Conservation (phyloP, 2,113 vertebrate genomes). For the Anhinga rufa region DNA sequence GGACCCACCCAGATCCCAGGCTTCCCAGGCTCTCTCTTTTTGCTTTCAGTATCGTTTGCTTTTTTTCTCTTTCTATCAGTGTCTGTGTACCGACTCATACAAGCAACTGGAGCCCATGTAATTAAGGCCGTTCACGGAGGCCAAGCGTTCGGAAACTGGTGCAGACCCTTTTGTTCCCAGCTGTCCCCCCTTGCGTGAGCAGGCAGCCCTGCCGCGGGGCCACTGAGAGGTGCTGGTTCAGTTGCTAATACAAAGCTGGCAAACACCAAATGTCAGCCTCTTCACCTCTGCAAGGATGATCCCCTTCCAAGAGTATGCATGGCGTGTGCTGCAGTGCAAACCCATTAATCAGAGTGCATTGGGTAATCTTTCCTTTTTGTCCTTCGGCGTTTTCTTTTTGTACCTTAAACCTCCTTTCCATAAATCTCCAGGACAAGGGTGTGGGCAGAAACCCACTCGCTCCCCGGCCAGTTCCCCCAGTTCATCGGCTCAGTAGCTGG, state of each 20-base stretch:
- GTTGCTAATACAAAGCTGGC: not conserved
- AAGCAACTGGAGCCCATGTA: rapidly evolving
- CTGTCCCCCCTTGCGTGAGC: rapidly evolving
- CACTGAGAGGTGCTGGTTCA: rapidly evolving
- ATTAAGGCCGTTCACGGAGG: not conserved
- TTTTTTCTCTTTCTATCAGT: not conserved
- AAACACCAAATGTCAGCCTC: not conserved
- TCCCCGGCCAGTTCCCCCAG: not conserved
- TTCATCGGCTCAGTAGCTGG: not conserved
- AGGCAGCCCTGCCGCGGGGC: not conserved
- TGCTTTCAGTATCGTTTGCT: not conserved
- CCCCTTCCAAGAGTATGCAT: not conserved
- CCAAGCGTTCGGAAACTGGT: rapidly evolving
- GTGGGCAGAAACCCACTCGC: not conserved
- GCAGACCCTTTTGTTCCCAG: not conserved
- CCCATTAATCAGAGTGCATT: not conserved
- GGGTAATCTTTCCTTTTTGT: not conserved
- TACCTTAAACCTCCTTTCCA: not conserved
- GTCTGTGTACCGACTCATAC: rapidly evolving
- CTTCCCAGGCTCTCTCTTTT: not conserved
- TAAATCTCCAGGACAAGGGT: not conserved
- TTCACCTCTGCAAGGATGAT: not conserved
- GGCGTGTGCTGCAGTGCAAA: not conserved
- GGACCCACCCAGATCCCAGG: not conserved
- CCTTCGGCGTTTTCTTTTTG: not conserved